phyloP scores from a whole-genome alignment of 1,140 invertebrate genomes.

The Penaeus vannamei region DNA sequence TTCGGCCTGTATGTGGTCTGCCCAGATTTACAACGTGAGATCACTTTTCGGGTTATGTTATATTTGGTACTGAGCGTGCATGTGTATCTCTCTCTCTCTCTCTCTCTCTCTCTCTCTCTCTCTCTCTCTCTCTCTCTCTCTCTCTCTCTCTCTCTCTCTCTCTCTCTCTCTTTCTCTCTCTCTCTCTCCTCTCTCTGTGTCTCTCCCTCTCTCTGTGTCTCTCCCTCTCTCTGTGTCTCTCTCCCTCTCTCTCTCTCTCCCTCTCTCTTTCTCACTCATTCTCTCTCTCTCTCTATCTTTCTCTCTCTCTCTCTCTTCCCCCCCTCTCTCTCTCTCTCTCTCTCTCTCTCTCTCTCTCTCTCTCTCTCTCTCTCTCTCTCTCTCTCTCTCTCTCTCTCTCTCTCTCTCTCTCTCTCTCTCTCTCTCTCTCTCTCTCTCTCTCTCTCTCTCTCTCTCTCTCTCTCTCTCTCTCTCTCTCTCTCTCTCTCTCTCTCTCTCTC shows the following conservation, averaged over 20 bases:
- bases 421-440: not conserved
- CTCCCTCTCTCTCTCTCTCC: not conserved
- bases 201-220: not conserved
- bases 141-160: constrained; percentile 3
- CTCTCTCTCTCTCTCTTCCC: not conserved
- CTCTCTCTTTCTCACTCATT: not conserved
- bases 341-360: not conserved
- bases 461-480: not conserved
- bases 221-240: not conserved
- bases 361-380: not conserved
- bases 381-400: not conserved
- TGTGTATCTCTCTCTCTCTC: not conserved
- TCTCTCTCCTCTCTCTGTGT: not conserved
- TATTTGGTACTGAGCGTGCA: not conserved
- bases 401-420: not conserved
- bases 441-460: not conserved
- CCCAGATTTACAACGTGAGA: too few relatives aligned
- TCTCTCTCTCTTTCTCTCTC: not conserved
- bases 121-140: constrained; percentile 13
- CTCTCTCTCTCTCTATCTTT: not conserved
- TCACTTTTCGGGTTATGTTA: too few relatives aligned
- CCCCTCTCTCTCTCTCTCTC: not conserved
- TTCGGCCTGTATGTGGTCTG: too few relatives aligned
- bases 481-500: not conserved
- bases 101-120: constrained; percentile 29